Percentiles rank a stretch among this genome's conserved stretches.
These are phyloP conservation scores for Morus bassanus DNA, from an alignment of 2,797 vertebrate genomes.

Conservation along the genomic window DNA sequence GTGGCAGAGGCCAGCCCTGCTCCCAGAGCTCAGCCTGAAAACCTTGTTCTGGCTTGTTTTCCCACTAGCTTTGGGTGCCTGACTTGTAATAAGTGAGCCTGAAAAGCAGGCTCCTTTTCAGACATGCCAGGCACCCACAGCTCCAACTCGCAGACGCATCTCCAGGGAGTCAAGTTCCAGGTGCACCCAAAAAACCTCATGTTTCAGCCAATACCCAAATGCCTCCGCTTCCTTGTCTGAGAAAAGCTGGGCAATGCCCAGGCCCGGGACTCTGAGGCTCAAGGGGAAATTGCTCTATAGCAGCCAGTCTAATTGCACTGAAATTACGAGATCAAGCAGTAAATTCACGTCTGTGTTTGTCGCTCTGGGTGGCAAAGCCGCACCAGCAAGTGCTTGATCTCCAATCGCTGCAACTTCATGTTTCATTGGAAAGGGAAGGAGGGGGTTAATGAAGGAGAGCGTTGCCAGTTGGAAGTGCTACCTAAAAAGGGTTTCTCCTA, in stretches of 20 bases:
- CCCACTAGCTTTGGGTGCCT: slow-evolving; percentile 28
- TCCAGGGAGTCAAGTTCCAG: slow-evolving; percentile 55
- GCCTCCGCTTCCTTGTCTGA: background rate
- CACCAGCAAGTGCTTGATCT: background rate
- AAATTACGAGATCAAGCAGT: slow-evolving; percentile 56
- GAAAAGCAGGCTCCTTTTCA: slow-evolving; percentile 67
- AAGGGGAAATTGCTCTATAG: slow-evolving; percentile 47
- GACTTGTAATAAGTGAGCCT: slow-evolving; percentile 54
- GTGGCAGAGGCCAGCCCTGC: background rate
- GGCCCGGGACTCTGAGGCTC: background rate
- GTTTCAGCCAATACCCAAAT: slow-evolving; percentile 31
- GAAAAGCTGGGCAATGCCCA: slow-evolving; percentile 20
- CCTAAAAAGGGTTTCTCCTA: slow-evolving; percentile 70
- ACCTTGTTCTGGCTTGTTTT: slow-evolving; percentile 62
- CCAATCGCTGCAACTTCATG: background rate
- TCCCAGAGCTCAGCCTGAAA: slow-evolving; percentile 19
- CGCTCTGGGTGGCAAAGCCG: slow-evolving; percentile 41
- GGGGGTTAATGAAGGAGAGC: slow-evolving; percentile 60
- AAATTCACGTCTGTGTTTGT: slow-evolving; percentile 40
- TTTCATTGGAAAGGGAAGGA: slow-evolving; percentile 55
- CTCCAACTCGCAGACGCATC: background rate
- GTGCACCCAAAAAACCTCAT: slow-evolving; percentile 26
- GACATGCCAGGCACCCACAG: slow-evolving; percentile 52
- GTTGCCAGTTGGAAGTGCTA: slow-evolving; percentile 67
- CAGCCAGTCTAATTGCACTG: slow-evolving; percentile 55